phyloP scores from a whole-genome alignment of 2,888 invertebrate genomes.

The Lydus trimaculatus region DNA sequence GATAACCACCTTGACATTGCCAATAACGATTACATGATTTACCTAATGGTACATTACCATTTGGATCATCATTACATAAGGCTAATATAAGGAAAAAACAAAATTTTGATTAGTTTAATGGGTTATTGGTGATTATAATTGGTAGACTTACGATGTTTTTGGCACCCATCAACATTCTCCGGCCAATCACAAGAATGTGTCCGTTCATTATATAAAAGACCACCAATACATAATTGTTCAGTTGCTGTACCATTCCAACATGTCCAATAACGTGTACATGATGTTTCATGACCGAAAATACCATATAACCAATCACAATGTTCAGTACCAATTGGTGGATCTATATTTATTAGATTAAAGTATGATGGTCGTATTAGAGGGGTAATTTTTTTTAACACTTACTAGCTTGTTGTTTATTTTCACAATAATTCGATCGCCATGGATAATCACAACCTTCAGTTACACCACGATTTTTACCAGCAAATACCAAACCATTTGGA shows the following conservation, averaged over 20 bases:
- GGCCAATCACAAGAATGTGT: conserved; percentile 95
- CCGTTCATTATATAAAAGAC: conserved; percentile 87
- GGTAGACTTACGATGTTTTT: conserved; percentile 85
- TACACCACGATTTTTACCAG: conserved; percentile 86
- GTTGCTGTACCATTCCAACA: conserved; percentile 95
- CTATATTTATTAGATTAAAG: conserved; percentile 58
- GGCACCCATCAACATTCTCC: conserved; percentile 91
- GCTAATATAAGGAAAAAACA: too few relatives aligned
- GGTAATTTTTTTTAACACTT: conserved; percentile 52
- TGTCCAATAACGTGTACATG: conserved; percentile 93
- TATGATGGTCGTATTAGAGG: not conserved
- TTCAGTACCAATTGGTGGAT: conserved; percentile 83
- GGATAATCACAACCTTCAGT: conserved; percentile 91
- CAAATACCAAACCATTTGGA: conserved; percentile 89
- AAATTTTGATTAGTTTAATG: not conserved
- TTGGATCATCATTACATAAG: conserved; percentile 88
- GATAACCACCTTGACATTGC: conserved; percentile 94
- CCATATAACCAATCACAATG: conserved; percentile 94
- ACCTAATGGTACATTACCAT: conserved; percentile 89
- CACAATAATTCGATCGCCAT: conserved; percentile 88
- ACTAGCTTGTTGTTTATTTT: conserved; percentile 80
- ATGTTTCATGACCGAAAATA: conserved; percentile 92
- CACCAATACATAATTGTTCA: conserved; percentile 91
- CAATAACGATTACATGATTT: conserved; percentile 94
- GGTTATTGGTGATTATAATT: not conserved